Evolutionary conservation across 2,113 vertebrate species (phyloP).

Genomic region (Cyanoramphus novaezelandiae): DNA sequence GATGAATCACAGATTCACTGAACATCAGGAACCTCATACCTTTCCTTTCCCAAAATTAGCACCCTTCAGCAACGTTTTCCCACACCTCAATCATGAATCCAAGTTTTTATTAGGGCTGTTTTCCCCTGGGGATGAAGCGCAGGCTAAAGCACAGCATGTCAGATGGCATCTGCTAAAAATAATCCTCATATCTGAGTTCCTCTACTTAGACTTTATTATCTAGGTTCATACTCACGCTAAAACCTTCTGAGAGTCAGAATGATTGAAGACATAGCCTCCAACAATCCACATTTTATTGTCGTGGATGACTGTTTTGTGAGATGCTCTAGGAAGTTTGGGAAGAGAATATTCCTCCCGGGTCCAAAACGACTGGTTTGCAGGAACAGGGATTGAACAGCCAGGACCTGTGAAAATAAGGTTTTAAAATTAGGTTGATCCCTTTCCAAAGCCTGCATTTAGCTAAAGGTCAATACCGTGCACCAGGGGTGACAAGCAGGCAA

Average conservation of each 20-base stretch:
- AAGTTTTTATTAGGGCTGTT: not conserved
- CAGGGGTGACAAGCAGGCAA: not conserved
- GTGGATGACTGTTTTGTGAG: slow-evolving; percentile 90
- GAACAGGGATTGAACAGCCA: slow-evolving; percentile 87
- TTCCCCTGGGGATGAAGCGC: not conserved
- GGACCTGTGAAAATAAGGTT: slow-evolving; percentile 77
- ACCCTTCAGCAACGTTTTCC: not conserved
- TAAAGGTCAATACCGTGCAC: not conserved
- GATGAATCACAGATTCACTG: not conserved
- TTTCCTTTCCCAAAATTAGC: not conserved
- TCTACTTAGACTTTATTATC: not conserved
- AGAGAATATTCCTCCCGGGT: slow-evolving; percentile 79
- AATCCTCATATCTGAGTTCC: not conserved
- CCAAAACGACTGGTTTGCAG: slow-evolving; percentile 93
- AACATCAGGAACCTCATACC: not conserved
- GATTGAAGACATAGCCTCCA: slow-evolving; percentile 96
- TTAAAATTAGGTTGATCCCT: not conserved
- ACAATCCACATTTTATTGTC: slow-evolving; percentile 92
- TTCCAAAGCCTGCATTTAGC: not conserved
- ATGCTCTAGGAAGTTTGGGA: slow-evolving; percentile 85
- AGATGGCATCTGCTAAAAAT: not conserved
- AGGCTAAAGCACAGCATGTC: not conserved
- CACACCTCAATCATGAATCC: not conserved
- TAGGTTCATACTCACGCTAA: slow-evolving; percentile 86
- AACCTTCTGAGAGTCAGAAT: slow-evolving; percentile 91